Evolutionary conservation across 2,888 invertebrate species (phyloP).

Genomic region (Brachyopa scutellaris): DNA sequence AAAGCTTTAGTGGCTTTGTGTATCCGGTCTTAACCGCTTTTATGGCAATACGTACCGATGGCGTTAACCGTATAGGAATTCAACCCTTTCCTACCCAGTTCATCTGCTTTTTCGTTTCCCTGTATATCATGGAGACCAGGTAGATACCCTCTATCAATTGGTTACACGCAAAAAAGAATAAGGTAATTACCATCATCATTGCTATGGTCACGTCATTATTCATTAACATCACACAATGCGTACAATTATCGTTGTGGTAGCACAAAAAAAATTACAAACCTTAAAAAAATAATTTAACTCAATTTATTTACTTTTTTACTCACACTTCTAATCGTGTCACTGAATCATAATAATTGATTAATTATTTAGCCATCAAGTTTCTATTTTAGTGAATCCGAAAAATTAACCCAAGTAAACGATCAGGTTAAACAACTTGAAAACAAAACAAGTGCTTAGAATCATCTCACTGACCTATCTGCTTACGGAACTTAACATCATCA

Average conservation of each 20-base stretch:
- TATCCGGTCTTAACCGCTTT: too few species aligned
- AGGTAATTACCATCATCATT: too few species aligned
- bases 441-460: too few species aligned
- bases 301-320: not conserved
- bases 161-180: too few species aligned
- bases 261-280: not conserved
- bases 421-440: not conserved
- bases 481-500: too few species aligned
- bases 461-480: too few species aligned
- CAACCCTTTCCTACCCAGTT: too few species aligned
- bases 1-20: too few species aligned
- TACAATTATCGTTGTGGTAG: not conserved
- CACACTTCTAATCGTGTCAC: not conserved
- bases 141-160: not conserved
- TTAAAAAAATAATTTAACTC: not conserved
- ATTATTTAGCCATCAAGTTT: not conserved
- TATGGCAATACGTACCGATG: too few species aligned
- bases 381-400: not conserved
- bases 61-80: too few species aligned
- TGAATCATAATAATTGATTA: not conserved
- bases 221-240: not conserved
- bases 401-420: not conserved
- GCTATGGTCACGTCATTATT: not conserved
- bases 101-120: too few species aligned
- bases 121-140: too few species aligned